phyloP scores from a whole-genome alignment of 2,113 vertebrate species.

The Zosterops borbonicus region DNA sequence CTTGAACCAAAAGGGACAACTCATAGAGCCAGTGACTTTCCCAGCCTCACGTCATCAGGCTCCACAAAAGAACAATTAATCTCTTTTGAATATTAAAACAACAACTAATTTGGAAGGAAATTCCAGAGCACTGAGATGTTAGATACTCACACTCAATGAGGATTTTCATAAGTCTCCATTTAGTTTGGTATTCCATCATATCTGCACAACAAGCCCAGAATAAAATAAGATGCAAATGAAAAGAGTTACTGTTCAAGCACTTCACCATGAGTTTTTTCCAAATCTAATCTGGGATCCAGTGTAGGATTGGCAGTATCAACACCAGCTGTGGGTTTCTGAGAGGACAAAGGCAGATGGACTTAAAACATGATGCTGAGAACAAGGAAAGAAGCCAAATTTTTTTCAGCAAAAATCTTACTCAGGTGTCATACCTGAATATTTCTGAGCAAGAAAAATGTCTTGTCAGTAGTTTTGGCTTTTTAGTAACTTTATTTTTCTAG shows the following conservation, averaged over 20 bases:
- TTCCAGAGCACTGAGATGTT: slow-evolving; percentile 46
- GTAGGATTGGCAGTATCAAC: not conserved
- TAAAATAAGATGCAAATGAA: slow-evolving; percentile 3
- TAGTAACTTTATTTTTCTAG: not conserved
- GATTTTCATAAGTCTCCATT: slow-evolving; percentile 11
- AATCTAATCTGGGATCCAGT: not conserved
- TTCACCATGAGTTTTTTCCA: not conserved
- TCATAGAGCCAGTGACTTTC: not conserved
- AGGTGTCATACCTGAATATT: not conserved
- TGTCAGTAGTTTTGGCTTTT: not conserved
- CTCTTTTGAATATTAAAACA: slow-evolving; percentile 4
- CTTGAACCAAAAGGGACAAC: not conserved
- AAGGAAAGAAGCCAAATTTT: not conserved
- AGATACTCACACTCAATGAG: not conserved
- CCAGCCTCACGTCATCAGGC: not conserved
- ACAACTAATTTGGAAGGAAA: slow-evolving; percentile 42
- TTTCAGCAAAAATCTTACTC: not conserved
- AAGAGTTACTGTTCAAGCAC: slow-evolving; percentile 23
- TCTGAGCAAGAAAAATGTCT: not conserved
- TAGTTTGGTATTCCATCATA: slow-evolving; percentile 2
- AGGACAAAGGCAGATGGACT: not conserved
- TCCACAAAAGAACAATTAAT: slow-evolving; percentile 24
- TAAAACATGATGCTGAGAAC: not conserved
- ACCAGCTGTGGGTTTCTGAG: not conserved
- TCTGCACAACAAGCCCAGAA: slow-evolving; percentile 4